Conservation (phyloP, 2,113 vertebrate species). For the Nycticebus coucang region DNA sequence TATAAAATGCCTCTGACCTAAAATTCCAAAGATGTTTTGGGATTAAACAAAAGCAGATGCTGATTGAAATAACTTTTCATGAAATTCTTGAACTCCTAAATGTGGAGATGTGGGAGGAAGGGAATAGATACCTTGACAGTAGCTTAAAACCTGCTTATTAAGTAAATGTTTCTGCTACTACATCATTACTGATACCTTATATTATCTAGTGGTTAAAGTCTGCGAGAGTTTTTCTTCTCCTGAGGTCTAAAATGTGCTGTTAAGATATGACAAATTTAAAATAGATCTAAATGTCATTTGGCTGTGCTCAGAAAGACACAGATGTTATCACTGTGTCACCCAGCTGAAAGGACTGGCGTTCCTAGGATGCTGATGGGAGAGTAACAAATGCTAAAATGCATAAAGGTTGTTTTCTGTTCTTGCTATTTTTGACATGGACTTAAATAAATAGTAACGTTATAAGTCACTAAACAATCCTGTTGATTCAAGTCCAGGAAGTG, state of each 20-base stretch:
- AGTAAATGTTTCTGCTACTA: not conserved
- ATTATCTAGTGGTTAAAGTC: not conserved
- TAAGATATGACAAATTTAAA: conserved; percentile 22
- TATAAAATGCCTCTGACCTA: conserved; percentile 34
- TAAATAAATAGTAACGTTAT: not conserved
- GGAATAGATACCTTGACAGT: not conserved
- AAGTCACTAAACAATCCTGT: not conserved
- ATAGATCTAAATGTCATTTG: not conserved
- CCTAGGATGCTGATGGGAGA: not conserved
- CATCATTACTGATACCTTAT: not conserved
- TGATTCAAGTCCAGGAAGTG: not conserved
- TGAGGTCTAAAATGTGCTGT: not conserved
- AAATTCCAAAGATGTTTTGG: conserved; percentile 19
- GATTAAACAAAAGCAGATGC: conserved; percentile 23
- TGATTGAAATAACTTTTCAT: conserved; percentile 3
- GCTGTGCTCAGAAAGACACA: not conserved
- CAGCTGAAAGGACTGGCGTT: not conserved
- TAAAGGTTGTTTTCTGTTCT: not conserved
- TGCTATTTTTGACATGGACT: not conserved
- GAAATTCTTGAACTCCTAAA: conserved; percentile 32
- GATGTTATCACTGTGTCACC: not conserved
- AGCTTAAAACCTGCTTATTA: conserved; percentile 1
- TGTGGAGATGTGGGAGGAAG: conserved; percentile 4
- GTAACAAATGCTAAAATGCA: not conserved
- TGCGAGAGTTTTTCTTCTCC: not conserved